Evolutionary conservation across 2,113 vertebrate genomes (phyloP).

Genomic region (Procavia capensis): DNA sequence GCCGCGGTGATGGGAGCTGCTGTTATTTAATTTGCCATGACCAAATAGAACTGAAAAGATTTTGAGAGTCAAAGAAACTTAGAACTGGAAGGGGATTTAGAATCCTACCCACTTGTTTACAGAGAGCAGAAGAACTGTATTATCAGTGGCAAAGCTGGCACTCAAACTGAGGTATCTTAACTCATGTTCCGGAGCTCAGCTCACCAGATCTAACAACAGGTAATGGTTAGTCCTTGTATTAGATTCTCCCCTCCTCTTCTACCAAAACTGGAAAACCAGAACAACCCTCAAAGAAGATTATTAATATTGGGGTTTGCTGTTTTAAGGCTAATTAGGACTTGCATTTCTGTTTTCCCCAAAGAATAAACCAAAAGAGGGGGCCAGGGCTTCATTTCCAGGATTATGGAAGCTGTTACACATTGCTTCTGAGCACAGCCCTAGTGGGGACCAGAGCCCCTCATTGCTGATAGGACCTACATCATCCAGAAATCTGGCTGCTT

Average conservation of each 20-base stretch:
- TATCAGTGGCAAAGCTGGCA: neutral
- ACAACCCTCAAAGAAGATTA: neutral
- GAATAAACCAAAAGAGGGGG: neutral
- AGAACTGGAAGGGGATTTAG: neutral
- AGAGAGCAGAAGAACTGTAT: neutral
- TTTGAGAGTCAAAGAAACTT: neutral
- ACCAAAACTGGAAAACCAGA: neutral
- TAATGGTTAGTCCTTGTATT: neutral
- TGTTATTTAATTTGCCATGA: neutral
- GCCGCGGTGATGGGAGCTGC: neutral
- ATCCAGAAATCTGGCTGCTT: slow-evolving; percentile 12
- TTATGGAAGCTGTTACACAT: neutral
- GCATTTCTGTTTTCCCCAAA: neutral
- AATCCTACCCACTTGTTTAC: neutral
- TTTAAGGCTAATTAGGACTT: slow-evolving; percentile 52
- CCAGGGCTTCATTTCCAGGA: neutral
- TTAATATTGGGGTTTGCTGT: slow-evolving; percentile 43
- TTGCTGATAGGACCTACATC: neutral
- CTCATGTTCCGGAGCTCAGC: neutral
- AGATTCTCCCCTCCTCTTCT: neutral
- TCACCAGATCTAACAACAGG: slow-evolving; percentile 1
- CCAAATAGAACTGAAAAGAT: neutral
- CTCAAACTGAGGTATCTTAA: neutral
- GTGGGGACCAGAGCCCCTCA: neutral
- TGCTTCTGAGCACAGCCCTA: neutral